Evolutionary conservation across 2,888 invertebrate species (phyloP), one percentile per base, ranked within the genome.

Genomic region (Drepanosiphum platanoidis): DNA sequence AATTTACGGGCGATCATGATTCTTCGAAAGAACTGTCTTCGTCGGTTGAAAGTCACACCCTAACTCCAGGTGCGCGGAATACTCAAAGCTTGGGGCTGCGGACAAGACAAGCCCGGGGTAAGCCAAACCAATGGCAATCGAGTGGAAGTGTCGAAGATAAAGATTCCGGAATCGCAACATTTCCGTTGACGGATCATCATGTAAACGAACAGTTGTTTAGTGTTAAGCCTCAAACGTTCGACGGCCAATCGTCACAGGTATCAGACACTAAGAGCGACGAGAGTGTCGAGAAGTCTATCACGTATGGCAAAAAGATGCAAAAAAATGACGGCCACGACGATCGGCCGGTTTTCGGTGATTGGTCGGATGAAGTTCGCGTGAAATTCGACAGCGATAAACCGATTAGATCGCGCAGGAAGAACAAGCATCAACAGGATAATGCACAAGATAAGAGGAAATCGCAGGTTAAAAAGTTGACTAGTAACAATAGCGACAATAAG

Each of bases 171-270:
- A 36, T 27, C 18, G 27, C 64, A 5, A 30, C 64, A 2, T 75
- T 64, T 30, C 52, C 84, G 27, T 66, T 68, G 36, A 71, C 36
- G n/a, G 81, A 82, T 15, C 61, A 72, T 8, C 58, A 70, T 11
- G 3, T 11, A 4, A 75, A 77, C 30, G 84, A 84, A 39, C 84
- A 84, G 18, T 13, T 84, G 32, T 84, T 77, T 30, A 84, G 13
- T 34, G 77, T 84, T 5, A 84, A 84, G 15, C 84, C 84, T 0
- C 75, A 77, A n/a, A 84, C 77, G 8, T 84, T 84, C 15, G 68
- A 75, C 7, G n/a, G 9, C 13, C 83, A 61, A 32, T 42, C 64
- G 0, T 46, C 75, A 22, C 75, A 75, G 13, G 22, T 22, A 4
- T 30, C 81, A 0, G 81, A 82, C 61, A 15, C 8, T 3, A 82